These are phyloP conservation scores for Gila orcuttii DNA, from an alignment of 2,113 vertebrate species.

Conservation along the genomic window DNA sequence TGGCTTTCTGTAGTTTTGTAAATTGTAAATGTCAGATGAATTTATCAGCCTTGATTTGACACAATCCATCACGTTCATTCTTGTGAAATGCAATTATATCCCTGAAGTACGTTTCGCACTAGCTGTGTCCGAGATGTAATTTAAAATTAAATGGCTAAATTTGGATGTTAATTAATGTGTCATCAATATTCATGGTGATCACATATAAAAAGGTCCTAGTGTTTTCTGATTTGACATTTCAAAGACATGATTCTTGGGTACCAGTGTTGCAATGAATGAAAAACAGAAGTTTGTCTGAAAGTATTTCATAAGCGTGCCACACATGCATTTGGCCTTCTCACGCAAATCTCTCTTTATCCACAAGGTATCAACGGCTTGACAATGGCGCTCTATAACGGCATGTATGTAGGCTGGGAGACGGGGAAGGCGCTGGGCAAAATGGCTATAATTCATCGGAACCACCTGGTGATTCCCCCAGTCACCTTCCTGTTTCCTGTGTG, in stretches of 20 bases:
- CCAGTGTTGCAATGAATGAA: neutral
- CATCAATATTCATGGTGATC: slow-evolving; percentile 80
- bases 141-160: slow-evolving; percentile 76
- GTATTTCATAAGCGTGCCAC: neutral
- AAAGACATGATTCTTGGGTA: slow-evolving; percentile 3
- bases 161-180: slow-evolving; percentile 80
- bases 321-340: neutral
- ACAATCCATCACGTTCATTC: slow-evolving; percentile 50
- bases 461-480: slow-evolving; percentile 76
- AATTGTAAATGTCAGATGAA: slow-evolving; percentile 11
- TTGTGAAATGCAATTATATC: slow-evolving; percentile 53
- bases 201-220: slow-evolving; percentile 52
- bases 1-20: neutral
- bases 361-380: slow-evolving; percentile 45
- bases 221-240: slow-evolving; percentile 47
- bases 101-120: slow-evolving; percentile 47
- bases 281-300: neutral
- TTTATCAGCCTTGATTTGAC: slow-evolving; percentile 45
- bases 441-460: slow-evolving; percentile 72
- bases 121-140: slow-evolving; percentile 49
- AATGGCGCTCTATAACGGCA: slow-evolving; percentile 52
- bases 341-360: slow-evolving; percentile 53
- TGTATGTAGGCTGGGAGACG: slow-evolving; percentile 51
- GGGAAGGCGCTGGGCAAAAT: slow-evolving; percentile 54
- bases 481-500: slow-evolving; percentile 73